A percentile compares a stretch with the other conserved stretches of the same genome.
Conservation (phyloP, 2,888 invertebrate species). For the Caenorhabditis sinica region DNA sequence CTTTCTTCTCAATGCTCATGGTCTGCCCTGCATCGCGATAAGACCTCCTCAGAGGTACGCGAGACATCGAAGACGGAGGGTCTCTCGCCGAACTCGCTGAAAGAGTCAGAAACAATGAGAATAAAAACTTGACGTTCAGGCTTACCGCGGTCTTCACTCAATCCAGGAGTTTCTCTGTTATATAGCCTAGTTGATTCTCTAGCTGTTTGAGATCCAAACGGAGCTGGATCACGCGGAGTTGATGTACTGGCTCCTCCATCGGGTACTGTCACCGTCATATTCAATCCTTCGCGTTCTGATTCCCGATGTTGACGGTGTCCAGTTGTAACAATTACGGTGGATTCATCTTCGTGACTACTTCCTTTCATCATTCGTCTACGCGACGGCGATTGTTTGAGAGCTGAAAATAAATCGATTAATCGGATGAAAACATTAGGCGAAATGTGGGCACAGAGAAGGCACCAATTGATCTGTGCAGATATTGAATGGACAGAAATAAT, state of each 20-base stretch:
- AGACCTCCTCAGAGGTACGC: slow-evolving; percentile 67
- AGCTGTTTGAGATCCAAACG: slow-evolving; percentile 62
- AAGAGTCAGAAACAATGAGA: slow-evolving; percentile 10
- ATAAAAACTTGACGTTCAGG: background rate
- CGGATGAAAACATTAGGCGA: background rate
- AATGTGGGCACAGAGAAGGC: slow-evolving; percentile 5
- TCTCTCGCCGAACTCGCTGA: slow-evolving; percentile 68
- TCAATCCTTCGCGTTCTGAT: slow-evolving; percentile 51
- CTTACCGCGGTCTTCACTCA: slow-evolving; percentile 37
- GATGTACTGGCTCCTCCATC: slow-evolving; percentile 38
- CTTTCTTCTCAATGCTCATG: slow-evolving; percentile 68
- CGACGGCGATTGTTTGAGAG: slow-evolving; percentile 78
- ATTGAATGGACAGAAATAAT: too few relatives aligned
- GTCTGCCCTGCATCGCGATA: slow-evolving; percentile 69
- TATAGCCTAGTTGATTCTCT: slow-evolving; percentile 62
- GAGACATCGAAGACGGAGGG: slow-evolving; percentile 54
- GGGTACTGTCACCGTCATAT: slow-evolving; percentile 43
- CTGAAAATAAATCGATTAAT: slow-evolving; percentile 65
- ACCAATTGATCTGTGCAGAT: background rate
- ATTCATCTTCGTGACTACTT: slow-evolving; percentile 55
- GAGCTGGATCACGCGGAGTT: slow-evolving; percentile 24
- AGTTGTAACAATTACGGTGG: background rate
- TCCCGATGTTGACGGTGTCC: slow-evolving; percentile 43
- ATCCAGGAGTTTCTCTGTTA: slow-evolving; percentile 37
- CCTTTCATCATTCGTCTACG: slow-evolving; percentile 68